Conservation (phyloP, 2,888 invertebrate species). For the Drosophila borborema region DNA sequence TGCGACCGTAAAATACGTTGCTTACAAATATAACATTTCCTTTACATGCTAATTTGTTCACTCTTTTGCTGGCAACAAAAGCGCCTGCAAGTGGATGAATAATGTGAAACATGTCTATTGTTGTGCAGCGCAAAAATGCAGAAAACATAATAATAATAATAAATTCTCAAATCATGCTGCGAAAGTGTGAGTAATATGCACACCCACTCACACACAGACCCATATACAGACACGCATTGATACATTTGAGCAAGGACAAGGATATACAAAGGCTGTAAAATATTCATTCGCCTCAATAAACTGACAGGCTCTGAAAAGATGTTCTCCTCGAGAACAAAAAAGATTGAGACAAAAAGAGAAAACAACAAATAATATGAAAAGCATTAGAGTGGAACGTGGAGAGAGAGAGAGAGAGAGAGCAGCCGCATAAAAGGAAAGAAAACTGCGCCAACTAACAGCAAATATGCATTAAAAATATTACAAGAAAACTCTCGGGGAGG, state of each 20-base stretch:
- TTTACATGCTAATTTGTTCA: constrained; percentile 24
- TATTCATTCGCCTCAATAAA: constrained; percentile 79
- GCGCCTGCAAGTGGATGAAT: constrained; percentile 31
- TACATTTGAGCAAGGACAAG: constrained; percentile 18
- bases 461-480: constrained; percentile 78
- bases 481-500: constrained; percentile 13
- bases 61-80: constrained; percentile 24
- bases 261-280: constrained; percentile 62
- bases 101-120: constrained; percentile 47
- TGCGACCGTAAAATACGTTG: not conserved
- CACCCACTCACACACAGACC: constrained; percentile 2
- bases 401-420: constrained; percentile 47
- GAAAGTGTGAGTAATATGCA: constrained; percentile 39
- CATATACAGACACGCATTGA: constrained; percentile 10
- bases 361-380: constrained; percentile 17
- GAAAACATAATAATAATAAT: constrained; percentile 39
- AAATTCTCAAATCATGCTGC: constrained; percentile 48
- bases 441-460: constrained; percentile 57
- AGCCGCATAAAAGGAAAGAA: constrained; percentile 44
- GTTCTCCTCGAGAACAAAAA: constrained; percentile 42
- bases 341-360: constrained; percentile 4
- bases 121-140: constrained; percentile 61
- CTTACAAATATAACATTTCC: not conserved
- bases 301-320: constrained; percentile 66
- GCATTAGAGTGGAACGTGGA: constrained; percentile 53